Percentiles rank a stretch among this genome's conserved stretches.
phyloP scores from a whole-genome alignment of 1,140 invertebrate genomes.

The Babylonia areolata region DNA sequence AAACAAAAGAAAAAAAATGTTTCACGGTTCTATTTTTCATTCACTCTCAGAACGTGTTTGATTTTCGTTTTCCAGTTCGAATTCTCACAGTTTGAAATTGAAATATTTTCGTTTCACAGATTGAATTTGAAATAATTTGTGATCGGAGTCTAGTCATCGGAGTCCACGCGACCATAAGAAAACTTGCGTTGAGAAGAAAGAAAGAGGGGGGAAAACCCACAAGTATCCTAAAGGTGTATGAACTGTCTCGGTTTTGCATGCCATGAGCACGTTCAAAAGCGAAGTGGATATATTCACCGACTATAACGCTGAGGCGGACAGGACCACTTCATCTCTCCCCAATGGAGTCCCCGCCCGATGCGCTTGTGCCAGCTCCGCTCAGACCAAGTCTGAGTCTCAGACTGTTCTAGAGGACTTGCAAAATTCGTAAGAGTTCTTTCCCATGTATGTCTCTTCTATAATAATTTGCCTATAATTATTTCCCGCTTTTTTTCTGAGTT shows the following conservation, averaged over 20 bases:
- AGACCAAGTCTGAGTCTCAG: conserved; percentile 18
- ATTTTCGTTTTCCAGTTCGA: too few species aligned
- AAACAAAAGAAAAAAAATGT: too few species aligned
- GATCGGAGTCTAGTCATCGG: too few species aligned
- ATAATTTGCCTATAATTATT: not conserved
- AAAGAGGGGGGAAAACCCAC: too few species aligned
- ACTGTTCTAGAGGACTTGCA: conserved; percentile 33
- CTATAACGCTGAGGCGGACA: not conserved
- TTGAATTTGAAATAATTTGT: too few species aligned
- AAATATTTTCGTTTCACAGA: too few species aligned
- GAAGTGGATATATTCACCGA: conserved; percentile 4
- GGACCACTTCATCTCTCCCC: not conserved
- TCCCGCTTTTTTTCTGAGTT: not conserved
- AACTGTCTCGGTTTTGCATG: not conserved
- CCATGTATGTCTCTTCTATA: not conserved
- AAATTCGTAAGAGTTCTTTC: conserved; percentile 34
- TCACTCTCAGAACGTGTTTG: too few species aligned
- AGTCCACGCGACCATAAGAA: too few species aligned
- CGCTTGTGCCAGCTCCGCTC: not conserved
- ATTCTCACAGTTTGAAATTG: too few species aligned
- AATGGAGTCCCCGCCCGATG: not conserved
- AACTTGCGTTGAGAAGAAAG: too few species aligned
- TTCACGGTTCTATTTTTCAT: too few species aligned
- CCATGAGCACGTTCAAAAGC: conserved; percentile 23
- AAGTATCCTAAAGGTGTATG: too few species aligned